Conservation (phyloP, 92 coral and sea anemone genomes). For the Palythoa heliodiscus region DNA sequence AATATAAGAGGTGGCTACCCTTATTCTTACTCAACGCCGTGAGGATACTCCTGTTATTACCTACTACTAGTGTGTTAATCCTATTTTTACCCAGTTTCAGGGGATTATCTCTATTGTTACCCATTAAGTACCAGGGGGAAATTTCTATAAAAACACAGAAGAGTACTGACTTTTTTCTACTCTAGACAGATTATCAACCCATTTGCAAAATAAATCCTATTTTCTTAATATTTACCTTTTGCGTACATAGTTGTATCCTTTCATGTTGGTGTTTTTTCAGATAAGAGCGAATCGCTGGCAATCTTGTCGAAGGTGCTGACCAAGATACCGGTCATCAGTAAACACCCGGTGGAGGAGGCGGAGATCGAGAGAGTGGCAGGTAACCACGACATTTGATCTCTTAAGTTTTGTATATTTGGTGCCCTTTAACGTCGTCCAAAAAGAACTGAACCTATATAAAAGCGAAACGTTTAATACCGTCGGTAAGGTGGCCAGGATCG, state of each 20-base stretch:
- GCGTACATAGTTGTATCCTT: too few species aligned
- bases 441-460: too few species aligned
- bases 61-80: background rate
- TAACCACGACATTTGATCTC: background rate
- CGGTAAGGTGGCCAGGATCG: too few species aligned
- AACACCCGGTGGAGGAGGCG: slow-evolving; percentile 73
- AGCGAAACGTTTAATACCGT: too few species aligned
- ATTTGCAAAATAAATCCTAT: too few species aligned
- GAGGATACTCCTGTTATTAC: background rate
- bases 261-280: slow-evolving; percentile 39
- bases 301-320: slow-evolving; percentile 80
- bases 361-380: slow-evolving; percentile 81
- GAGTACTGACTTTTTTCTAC: too few species aligned
- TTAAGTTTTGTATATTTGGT: background rate
- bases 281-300: slow-evolving; percentile 84
- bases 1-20: background rate
- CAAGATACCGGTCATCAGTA: slow-evolving; percentile 82
- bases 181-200: too few species aligned
- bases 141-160: too few species aligned
- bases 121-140: background rate
- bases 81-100: background rate
- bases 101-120: background rate
- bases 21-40: too few species aligned
- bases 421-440: background rate
- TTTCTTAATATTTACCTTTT: too few species aligned